Percentiles rank a stretch among this genome's conserved stretches.
These are phyloP conservation scores for Prunella strophiata DNA, from an alignment of 2,797 vertebrate species.

Conservation along the genomic window DNA sequence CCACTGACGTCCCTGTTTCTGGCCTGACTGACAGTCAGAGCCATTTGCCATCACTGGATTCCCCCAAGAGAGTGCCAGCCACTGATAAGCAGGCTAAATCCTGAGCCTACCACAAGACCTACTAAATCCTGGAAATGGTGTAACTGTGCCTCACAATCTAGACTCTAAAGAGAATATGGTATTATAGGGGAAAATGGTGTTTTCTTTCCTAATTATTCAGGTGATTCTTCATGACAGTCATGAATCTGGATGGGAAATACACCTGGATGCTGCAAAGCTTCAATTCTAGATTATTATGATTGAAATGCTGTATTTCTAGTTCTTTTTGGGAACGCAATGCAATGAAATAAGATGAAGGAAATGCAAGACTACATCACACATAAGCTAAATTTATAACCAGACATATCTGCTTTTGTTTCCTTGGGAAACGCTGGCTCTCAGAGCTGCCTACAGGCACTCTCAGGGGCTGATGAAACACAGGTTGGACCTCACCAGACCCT, in stretches of 20 bases:
- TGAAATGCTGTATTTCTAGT: background rate
- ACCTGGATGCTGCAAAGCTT: background rate
- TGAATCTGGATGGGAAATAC: background rate
- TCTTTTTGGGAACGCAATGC: background rate
- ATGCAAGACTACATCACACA: background rate
- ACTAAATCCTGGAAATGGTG: background rate
- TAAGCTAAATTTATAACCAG: constrained; percentile 38
- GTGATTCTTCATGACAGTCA: background rate
- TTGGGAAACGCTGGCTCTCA: background rate
- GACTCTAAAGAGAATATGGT: background rate
- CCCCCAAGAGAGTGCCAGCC: background rate
- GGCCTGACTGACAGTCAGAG: background rate
- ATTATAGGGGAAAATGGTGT: background rate
- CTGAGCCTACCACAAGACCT: background rate
- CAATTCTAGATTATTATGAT: background rate
- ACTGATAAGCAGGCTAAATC: constrained; percentile 12
- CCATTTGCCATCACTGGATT: background rate
- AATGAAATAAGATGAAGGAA: constrained; percentile 1
- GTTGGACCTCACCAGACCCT: background rate
- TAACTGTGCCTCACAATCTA: constrained; percentile 2
- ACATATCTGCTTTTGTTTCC: constrained; percentile 40
- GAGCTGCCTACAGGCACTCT: background rate
- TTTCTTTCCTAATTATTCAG: background rate
- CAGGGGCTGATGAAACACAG: background rate
- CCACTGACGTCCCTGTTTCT: background rate